phyloP scores from a whole-genome alignment of 2,113 vertebrate genomes.

The Amblyornis subalaris region DNA sequence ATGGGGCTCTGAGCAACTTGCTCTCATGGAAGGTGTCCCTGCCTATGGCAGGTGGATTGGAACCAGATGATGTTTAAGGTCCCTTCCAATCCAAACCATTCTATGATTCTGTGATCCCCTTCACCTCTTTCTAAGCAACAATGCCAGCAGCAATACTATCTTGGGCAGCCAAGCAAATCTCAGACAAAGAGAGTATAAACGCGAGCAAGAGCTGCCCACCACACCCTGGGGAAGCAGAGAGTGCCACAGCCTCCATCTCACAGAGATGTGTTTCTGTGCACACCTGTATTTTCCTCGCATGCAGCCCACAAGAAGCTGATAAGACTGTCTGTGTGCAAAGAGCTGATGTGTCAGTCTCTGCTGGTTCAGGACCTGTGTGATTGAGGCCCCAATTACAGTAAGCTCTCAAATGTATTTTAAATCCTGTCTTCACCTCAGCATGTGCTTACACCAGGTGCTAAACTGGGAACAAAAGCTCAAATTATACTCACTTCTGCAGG shows the following conservation, averaged over 20 bases:
- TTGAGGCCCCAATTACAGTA: not conserved
- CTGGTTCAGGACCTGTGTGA: not conserved
- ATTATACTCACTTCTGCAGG: not conserved
- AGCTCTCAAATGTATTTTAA: not conserved
- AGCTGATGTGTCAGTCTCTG: not conserved
- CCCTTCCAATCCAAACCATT: not conserved
- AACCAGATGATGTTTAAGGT: not conserved
- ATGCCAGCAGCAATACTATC: not conserved
- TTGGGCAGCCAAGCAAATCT: not conserved
- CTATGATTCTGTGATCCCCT: not conserved
- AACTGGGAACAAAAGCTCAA: not conserved
- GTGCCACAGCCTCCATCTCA: not conserved
- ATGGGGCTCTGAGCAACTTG: not conserved
- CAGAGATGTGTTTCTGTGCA: not conserved
- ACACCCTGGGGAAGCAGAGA: not conserved
- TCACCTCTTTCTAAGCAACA: not conserved
- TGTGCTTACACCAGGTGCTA: not conserved
- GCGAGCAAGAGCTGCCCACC: not conserved
- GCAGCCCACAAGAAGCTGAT: not conserved
- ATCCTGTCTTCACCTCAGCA: not conserved
- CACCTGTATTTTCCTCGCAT: not conserved
- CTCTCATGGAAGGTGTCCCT: not conserved
- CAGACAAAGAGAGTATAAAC: not conserved
- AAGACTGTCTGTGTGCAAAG: not conserved
- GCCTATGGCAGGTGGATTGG: not conserved